phyloP scores from a whole-genome alignment of 1,140 invertebrate genomes.

The Camponotus pennsylvanicus region DNA sequence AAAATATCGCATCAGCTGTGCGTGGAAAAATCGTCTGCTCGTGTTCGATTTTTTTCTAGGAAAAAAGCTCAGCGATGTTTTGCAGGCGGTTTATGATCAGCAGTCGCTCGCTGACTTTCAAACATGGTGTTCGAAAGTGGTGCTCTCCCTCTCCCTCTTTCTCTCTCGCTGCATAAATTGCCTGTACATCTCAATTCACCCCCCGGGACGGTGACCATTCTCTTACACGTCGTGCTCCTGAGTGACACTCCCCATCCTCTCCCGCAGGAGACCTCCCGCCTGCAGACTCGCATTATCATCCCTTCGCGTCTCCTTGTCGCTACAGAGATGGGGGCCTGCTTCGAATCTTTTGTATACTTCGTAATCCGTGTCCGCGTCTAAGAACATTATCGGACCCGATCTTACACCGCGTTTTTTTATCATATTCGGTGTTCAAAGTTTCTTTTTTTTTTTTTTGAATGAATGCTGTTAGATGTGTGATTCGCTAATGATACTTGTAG shows the following conservation, averaged over 20 bases:
- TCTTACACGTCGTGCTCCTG: conserved; percentile 80
- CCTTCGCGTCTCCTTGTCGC: conserved; percentile 55
- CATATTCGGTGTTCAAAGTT: not conserved
- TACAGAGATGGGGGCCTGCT: conserved; percentile 33
- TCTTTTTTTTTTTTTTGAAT: conserved; percentile 10
- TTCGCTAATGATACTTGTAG: not conserved
- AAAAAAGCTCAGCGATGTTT: conserved; percentile 58
- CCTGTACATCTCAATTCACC: conserved; percentile 83
- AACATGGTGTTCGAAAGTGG: conserved; percentile 69
- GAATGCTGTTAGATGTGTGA: not conserved
- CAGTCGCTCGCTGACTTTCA: conserved; percentile 69
- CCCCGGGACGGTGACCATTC: conserved; percentile 79
- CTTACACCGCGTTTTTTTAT: not conserved
- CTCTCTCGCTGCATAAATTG: conserved; percentile 80
- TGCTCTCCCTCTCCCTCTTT: conserved; percentile 19
- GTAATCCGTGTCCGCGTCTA: conserved; percentile 51
- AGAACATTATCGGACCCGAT: conserved; percentile 55
- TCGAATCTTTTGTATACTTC: conserved; percentile 54
- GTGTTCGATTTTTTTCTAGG: not conserved
- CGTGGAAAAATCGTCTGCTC: not conserved
- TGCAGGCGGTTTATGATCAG: conserved; percentile 73
- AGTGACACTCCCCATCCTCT: conserved; percentile 74
- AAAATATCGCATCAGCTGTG: not conserved
- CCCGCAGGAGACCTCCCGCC: conserved; percentile 56
- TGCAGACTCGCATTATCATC: conserved; percentile 75